phyloP scores from a whole-genome alignment of 2,888 invertebrate genomes.

The Rotaria sp. region DNA sequence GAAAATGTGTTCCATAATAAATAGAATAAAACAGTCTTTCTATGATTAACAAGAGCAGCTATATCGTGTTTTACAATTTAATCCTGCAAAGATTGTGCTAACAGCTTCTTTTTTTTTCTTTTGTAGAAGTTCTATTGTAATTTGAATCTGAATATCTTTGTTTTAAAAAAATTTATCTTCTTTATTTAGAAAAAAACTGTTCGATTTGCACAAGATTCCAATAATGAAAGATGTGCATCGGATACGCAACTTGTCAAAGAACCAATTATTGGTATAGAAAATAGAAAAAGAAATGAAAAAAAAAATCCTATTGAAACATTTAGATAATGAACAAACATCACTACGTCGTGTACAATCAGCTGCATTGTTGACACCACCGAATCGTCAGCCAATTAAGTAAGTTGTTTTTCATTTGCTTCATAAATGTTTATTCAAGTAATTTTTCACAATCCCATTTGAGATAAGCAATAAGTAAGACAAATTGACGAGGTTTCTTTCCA shows the following conservation, averaged over 20 bases:
- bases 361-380: not conserved
- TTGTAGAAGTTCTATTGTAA: too few species aligned
- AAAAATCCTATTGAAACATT: not conserved
- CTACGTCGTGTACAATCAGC: not conserved
- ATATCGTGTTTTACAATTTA: too few species aligned
- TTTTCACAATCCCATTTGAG: conserved; percentile 9
- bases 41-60: too few species aligned
- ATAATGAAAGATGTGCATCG: conserved; percentile 10
- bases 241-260: not conserved
- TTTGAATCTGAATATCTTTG: too few species aligned
- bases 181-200: conserved; percentile 23
- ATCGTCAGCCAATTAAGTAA: not conserved
- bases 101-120: too few species aligned
- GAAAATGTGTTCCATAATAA: too few species aligned
- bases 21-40: too few species aligned
- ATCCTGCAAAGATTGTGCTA: too few species aligned
- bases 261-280: not conserved
- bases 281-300: not conserved
- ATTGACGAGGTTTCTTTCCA: not conserved
- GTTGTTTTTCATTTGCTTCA: not conserved
- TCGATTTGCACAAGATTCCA: not conserved
- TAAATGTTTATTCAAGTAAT: not conserved
- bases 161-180: not conserved
- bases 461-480: not conserved
- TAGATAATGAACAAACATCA: not conserved